phyloP scores from a whole-genome alignment of 2,797 vertebrate genomes.

The Cephalopachus bancanus region DNA sequence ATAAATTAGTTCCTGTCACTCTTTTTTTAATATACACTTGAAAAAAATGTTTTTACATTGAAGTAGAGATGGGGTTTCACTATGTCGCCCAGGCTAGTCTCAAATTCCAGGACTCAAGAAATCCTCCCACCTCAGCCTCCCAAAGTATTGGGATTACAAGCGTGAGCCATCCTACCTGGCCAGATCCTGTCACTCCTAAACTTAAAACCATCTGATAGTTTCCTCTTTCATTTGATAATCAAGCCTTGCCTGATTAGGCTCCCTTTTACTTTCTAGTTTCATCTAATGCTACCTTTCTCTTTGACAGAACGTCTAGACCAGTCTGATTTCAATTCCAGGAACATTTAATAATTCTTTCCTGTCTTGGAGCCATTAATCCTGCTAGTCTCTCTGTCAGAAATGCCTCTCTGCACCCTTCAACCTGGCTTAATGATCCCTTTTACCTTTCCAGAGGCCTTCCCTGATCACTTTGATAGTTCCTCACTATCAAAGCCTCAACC shows the following conservation, averaged over 20 bases:
- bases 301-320: background rate
- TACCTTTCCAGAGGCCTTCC: background rate
- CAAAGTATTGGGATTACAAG: no score
- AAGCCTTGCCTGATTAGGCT: background rate
- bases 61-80: no score
- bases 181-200: background rate
- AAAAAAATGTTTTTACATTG: no score
- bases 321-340: background rate
- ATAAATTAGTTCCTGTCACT: background rate
- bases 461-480: background rate
- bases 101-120: no score
- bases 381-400: background rate
- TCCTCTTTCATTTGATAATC: background rate
- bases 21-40: no score
- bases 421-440: background rate
- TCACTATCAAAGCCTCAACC: background rate
- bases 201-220: background rate
- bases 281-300: background rate
- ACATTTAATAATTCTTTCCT: background rate
- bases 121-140: no score
- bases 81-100: no score
- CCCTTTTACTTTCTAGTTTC: background rate
- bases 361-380: background rate
- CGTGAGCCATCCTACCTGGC: no score
- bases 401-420: background rate